Evolutionary conservation across 2,888 invertebrate genomes (phyloP), one percentile per base, ranked within the genome.

Genomic region (Nipponacmea schrenckii): DNA sequence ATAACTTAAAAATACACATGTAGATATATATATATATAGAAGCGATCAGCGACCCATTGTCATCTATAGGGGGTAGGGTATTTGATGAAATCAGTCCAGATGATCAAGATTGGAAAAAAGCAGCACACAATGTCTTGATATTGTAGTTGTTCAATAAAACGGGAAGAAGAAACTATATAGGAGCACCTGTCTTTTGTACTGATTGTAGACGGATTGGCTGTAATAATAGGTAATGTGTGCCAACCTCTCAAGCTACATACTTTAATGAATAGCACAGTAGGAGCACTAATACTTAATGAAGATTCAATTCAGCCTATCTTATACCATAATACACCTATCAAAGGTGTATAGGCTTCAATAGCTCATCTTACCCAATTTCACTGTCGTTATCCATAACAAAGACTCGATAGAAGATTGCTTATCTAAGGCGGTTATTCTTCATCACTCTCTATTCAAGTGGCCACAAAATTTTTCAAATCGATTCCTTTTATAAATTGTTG

Each of bases 201-300:
- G 56, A 24, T 24, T 56, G 56, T 24, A 56, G 56, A 56, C 20
- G 56, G 24, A 39, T 39, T 56, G 20, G 20, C 56, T 12, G 24
- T 56, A 56, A 56, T 56, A 56, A 56, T 56, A 24, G 56, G 56
- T 56, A 56, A 56, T 56, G 56, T 56, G 56, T 56, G 56, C 56
- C 56, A 56, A 56, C 56, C 56, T 56, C 56, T 56, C 56, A 20
- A 56, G 14, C 56, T 10, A 56, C 56, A 56, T 56, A 24, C 20
- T 24, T 24, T 56, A 24, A 56, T 56, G 56, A 56, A 56, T 56
- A 14, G 56, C 56, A 24, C 56, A 56, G 56, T 56, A 20, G 56
- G 56, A 24, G 20, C 56, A 24, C 56, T 56, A 56, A 56, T 56
- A 56, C 56, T 56, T 56, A 56, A 56, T 56, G 56, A 24, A 56